Conservation (phyloP, 2,888 invertebrate species). For the Yponomeuta sedellus region DNA sequence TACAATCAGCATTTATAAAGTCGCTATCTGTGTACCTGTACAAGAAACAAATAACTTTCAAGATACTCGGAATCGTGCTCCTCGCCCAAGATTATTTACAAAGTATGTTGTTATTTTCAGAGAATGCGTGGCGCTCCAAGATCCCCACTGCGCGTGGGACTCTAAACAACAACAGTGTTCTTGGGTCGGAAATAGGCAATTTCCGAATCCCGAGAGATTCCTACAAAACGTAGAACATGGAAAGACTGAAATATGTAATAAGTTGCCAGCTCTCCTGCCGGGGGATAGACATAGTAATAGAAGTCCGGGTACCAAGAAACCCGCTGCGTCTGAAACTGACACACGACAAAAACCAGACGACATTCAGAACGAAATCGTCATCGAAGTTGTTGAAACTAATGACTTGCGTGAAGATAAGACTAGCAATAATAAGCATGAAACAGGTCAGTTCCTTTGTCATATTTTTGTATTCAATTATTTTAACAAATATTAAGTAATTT, state of each 20-base stretch:
- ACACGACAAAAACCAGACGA: slow-evolving; percentile 73
- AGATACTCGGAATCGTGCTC: neutral
- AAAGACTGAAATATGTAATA: slow-evolving; percentile 78
- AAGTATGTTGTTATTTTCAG: slow-evolving; percentile 67
- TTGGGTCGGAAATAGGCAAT: slow-evolving; percentile 73
- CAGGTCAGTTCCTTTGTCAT: slow-evolving; percentile 40
- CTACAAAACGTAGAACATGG: slow-evolving; percentile 85
- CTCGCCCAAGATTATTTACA: neutral
- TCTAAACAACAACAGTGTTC: slow-evolving; percentile 78
- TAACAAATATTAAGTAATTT: too few relatives aligned
- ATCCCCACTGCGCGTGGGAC: slow-evolving; percentile 99
- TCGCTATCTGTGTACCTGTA: neutral
- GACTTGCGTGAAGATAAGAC: slow-evolving; percentile 76
- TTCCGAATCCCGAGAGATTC: slow-evolving; percentile 78
- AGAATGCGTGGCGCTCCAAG: slow-evolving; percentile 93
- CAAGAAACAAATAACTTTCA: neutral
- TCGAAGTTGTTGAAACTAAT: slow-evolving; percentile 80
- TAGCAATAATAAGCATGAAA: slow-evolving; percentile 66
- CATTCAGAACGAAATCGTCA: slow-evolving; percentile 80
- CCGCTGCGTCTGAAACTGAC: slow-evolving; percentile 59
- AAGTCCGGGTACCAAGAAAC: slow-evolving; percentile 65
- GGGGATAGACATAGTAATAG: slow-evolving; percentile 59
- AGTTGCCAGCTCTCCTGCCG: slow-evolving; percentile 59
- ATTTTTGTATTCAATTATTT: neutral
- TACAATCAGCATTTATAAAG: neutral